Evolutionary conservation across 2,797 vertebrate species (phyloP).

Genomic region (Emydoidea blandingii): DNA sequence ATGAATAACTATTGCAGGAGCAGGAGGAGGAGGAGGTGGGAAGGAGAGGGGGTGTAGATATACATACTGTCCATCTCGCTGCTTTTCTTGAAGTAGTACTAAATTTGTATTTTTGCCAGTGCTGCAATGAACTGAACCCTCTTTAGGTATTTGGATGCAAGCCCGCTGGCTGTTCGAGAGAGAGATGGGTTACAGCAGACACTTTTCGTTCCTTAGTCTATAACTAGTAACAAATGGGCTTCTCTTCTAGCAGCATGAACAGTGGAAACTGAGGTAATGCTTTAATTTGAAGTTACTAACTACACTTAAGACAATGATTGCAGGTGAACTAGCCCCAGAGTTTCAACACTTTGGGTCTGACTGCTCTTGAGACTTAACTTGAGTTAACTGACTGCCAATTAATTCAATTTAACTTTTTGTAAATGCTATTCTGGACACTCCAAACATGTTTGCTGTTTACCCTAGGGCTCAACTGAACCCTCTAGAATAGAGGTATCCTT

Average conservation of each 20-base stretch:
- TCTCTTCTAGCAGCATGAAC: background rate
- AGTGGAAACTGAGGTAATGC: background rate
- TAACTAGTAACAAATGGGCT: background rate
- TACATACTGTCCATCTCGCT: background rate
- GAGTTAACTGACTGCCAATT: background rate
- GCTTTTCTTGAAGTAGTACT: background rate
- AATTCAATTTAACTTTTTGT: background rate
- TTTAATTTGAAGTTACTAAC: background rate
- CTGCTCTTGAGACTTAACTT: background rate
- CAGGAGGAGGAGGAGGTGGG: background rate
- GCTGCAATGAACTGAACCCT: background rate
- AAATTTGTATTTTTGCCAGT: background rate
- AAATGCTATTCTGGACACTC: background rate
- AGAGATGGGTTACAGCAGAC: background rate
- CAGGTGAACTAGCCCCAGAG: background rate
- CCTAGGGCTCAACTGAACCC: background rate
- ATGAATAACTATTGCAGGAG: background rate
- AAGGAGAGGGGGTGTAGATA: background rate
- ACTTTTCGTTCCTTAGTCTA: background rate
- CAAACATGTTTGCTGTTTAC: background rate
- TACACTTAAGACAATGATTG: background rate
- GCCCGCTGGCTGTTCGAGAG: background rate
- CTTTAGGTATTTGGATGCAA: background rate
- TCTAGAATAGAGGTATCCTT: background rate
- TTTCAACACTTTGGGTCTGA: background rate